Conservation (phyloP, 2,113 vertebrate genomes). For the Silurus asotus region DNA sequence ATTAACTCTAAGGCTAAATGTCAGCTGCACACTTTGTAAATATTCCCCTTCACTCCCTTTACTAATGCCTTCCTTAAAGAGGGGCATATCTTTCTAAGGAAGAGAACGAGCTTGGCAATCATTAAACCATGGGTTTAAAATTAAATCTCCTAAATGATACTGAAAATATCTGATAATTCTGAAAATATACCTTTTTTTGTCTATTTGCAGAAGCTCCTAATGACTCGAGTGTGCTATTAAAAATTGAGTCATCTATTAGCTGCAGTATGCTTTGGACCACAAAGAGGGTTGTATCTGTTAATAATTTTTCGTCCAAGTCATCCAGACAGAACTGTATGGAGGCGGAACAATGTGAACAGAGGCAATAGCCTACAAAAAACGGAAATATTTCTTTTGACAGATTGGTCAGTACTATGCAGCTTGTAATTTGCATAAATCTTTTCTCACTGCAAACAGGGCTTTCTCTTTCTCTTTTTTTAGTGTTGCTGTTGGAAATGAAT, state of each 20-base stretch:
- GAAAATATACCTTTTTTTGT: not conserved
- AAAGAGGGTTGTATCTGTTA: too few relatives aligned
- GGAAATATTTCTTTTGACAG: not conserved
- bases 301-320: not conserved
- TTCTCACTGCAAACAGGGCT: not conserved
- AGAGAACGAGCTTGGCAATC: not conserved
- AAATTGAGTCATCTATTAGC: not conserved
- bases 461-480: not conserved
- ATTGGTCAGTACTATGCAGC: not conserved
- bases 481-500: not conserved
- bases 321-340: not conserved
- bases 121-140: not conserved
- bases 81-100: not conserved
- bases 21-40: not conserved
- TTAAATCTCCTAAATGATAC: not conserved
- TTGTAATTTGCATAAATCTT: not conserved
- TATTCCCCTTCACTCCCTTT: not conserved
- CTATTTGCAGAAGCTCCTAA: not conserved
- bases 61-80: not conserved
- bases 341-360: not conserved
- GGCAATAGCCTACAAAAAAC: not conserved
- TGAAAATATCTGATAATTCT: too few relatives aligned
- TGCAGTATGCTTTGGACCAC: not conserved
- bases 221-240: not conserved
- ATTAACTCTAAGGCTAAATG: conserved; percentile 4